Evolutionary conservation across 2,888 invertebrate genomes (phyloP), one percentile per base, ranked within the genome.

Genomic region (Hypolimnas misippus): DNA sequence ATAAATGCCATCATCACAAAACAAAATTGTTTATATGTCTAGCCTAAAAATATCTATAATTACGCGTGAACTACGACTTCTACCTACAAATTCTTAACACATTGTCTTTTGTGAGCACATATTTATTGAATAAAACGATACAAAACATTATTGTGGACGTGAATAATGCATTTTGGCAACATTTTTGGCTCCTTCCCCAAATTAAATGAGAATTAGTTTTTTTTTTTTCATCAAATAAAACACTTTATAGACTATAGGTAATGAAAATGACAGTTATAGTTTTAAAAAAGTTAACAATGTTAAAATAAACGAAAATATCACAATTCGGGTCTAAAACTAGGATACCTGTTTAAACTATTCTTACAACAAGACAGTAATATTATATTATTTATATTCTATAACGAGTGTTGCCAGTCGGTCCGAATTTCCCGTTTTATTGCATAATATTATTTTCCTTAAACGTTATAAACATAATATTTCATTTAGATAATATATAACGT

Each of bases 21-120:
- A 79, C 79, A 79, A 78, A 75, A 64, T 70, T 71, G 66, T 73
- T 72, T 73, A 74, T 71, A 77, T 75, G 73, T 75, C 67, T 70
- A 73, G 74, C 73, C 70, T 73, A 76, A 52, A 56, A 50, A 62
- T 70, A 70, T 60, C 69, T 52, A 58, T 60, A 62, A 71, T 76
- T 52, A 53, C 46, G 44, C 17, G 52, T 49, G 52, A 56, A 16
- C 66, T 63, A 61, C 49, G 50, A 70, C 76, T 75, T 70, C 76
- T 83, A 84, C 74, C 35, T 38, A 76, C 76, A 71, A 73, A 69
- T 67, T 58, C 66, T 78, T 81, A 81, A 72, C 77, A 79, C 82
- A 83, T 87, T 90, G 89, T 89, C 90, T 89, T 90, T 90, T 87
- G 82, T 89, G 89, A 91, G 91, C 90, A 89, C 78, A 80, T 74